These are phyloP conservation scores for Drosophila biarmipes DNA, from an alignment of 1,140 invertebrate species.

Conservation along the genomic window DNA sequence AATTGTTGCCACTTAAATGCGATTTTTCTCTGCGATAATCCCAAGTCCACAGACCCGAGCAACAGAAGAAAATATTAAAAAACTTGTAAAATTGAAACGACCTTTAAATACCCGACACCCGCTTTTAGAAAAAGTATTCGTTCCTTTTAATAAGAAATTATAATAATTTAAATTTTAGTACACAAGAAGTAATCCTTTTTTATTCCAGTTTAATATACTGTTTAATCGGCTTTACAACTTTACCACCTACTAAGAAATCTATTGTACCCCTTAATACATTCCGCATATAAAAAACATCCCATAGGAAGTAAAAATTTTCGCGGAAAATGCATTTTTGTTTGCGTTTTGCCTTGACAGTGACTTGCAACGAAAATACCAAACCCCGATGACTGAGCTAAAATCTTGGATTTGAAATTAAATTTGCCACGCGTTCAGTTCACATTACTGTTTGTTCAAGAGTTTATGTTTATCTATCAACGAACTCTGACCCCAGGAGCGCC, in stretches of 20 bases:
- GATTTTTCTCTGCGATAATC: slow-evolving; percentile 52
- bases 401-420: slow-evolving; percentile 49
- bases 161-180: no score
- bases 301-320: slow-evolving; percentile 21
- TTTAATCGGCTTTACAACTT: no score
- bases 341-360: slow-evolving; percentile 49
- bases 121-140: no score
- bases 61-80: neutral
- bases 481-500: slow-evolving; percentile 31
- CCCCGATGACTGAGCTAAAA: slow-evolving; percentile 45
- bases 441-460: slow-evolving; percentile 31
- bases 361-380: slow-evolving; percentile 36
- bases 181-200: no score
- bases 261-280: neutral
- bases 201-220: no score
- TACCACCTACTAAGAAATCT: neutral
- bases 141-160: no score
- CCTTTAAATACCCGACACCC: neutral
- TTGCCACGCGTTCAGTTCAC: slow-evolving; percentile 40
- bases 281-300: slow-evolving; percentile 5
- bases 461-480: slow-evolving; percentile 37
- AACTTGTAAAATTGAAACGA: neutral
- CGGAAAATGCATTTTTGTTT: slow-evolving; percentile 49
- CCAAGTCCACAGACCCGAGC: slow-evolving; percentile 17
- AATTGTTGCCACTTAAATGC: slow-evolving; percentile 57